Percentiles rank a stretch among this genome's conserved stretches.
phyloP scores from a whole-genome alignment of 2,113 vertebrate species.

The Melospiza melodia region DNA sequence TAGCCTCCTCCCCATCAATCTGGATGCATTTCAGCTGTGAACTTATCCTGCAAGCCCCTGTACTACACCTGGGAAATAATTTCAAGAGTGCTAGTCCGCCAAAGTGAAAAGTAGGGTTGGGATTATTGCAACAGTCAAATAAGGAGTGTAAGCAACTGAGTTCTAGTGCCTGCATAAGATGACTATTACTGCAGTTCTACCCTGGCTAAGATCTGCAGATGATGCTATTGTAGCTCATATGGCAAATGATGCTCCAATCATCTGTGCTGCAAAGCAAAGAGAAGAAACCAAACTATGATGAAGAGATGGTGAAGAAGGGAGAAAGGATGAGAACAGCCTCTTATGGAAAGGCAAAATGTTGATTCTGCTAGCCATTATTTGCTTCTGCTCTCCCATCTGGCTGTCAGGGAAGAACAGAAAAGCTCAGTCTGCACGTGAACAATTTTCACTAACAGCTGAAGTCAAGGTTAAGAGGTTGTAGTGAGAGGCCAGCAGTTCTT shows the following conservation, averaged over 20 bases:
- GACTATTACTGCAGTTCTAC: not conserved
- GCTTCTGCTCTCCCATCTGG: not conserved
- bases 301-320: not conserved
- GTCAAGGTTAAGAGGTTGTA: not conserved
- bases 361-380: not conserved
- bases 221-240: not conserved
- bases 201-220: not conserved
- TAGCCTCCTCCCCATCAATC: not conserved
- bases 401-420: not conserved
- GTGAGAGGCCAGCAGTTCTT: not conserved
- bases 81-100: not conserved
- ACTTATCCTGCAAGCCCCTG: not conserved
- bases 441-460: not conserved
- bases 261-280: not conserved
- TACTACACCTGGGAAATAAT: not conserved
- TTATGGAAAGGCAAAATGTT: not conserved
- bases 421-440: rapidly evolving
- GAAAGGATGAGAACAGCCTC: not conserved
- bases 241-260: not conserved
- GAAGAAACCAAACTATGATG: not conserved
- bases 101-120: not conserved
- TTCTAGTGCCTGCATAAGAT: not conserved
- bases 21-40: not conserved
- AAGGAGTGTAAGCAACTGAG: not conserved
- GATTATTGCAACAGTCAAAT: not conserved